Percentiles rank a stretch among this genome's conserved stretches.
Evolutionary conservation across 2,888 invertebrate species (phyloP).

Genomic region (Cerastoderma edule): DNA sequence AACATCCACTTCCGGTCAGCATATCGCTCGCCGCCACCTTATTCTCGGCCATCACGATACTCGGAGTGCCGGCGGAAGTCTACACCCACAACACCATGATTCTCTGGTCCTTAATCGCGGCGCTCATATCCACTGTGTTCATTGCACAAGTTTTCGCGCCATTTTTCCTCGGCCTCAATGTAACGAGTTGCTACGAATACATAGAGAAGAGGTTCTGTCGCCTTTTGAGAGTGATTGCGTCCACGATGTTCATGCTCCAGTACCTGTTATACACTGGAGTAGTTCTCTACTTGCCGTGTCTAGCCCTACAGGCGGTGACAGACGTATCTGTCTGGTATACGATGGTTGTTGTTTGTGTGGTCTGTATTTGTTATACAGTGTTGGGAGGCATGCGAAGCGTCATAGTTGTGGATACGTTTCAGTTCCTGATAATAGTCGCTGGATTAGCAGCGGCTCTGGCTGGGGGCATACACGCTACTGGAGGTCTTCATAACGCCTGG

Average conservation of each 20-base stretch:
- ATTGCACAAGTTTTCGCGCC: conserved; percentile 56
- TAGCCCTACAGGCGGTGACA: conserved; percentile 88
- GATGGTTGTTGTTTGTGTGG: conserved; percentile 90
- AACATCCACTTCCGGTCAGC: conserved; percentile 81
- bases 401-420: conserved; percentile 84
- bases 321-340: conserved; percentile 91
- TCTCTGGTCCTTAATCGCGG: conserved; percentile 54
- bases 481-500: conserved; percentile 80
- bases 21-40: conserved; percentile 79
- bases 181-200: conserved; percentile 58
- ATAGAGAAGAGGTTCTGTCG: conserved; percentile 48
- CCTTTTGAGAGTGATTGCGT: conserved; percentile 31
- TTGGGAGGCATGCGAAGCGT: conserved; percentile 85
- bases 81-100: conserved; percentile 63
- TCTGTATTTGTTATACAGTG: conserved; percentile 92
- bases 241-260: conserved; percentile 43
- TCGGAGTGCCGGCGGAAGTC: conserved; percentile 63
- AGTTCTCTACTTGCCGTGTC: conserved; percentile 52
- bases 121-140: conserved; percentile 69
- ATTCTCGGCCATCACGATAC: conserved; percentile 62
- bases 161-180: conserved; percentile 55
- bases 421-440: conserved; percentile 83
- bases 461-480: conserved; percentile 80
- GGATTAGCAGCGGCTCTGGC: conserved; percentile 82
- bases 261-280: conserved; percentile 50